Base-by-base conservation (phyloP, 2,113 vertebrate species). In the Oophaga pumilio region DNA sequence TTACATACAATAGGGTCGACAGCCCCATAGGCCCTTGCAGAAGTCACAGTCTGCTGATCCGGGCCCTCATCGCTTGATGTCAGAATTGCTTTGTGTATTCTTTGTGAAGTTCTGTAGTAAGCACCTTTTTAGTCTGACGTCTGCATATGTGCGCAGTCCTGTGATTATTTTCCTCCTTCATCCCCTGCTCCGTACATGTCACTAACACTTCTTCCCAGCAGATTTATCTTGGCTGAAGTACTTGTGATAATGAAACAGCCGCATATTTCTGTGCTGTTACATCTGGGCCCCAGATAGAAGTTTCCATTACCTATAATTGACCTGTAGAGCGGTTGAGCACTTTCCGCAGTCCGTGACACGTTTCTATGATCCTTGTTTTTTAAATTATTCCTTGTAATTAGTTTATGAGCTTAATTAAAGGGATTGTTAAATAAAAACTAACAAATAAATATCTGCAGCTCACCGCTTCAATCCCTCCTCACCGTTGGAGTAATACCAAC, bases 201-300 rank as follows among this genome's bases (percentile, higher is more conserved):
- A 77, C 28, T 22, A 26, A 64, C 53, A 77, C 26, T 26, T 33
- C n/a, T 50, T n/a, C 73, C 20, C 10, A 49, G 57, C 60, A 11
- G 50, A 62, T 85, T 85, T 85, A 77, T 52, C 74, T 77, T 85
- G 84, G 84, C 73, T 64, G 71, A 76, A 64, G 33, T 22, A 15
- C 22, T 60, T 13, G 71, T 62, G 84, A 77, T 53, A 66, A 50
- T 64, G 53, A 60, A 24, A 59, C 13, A 22, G 60, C 59, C 56
- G 66, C 66, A 84, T 14, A 66, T 66, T 49, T 56, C 20, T 73
- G 50, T 43, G 56, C n/a, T 62, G 84, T 50, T 76, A 85, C n/a
- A 62, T 76, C 71, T 85, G 69, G 84, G 73, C 56, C 62, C 28
- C n/a, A 12, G 57, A 33, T 76, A 10, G 20, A 76, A 60, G 1